Conservation (phyloP, 2,113 vertebrate species). For the Okapia johnstoni region DNA sequence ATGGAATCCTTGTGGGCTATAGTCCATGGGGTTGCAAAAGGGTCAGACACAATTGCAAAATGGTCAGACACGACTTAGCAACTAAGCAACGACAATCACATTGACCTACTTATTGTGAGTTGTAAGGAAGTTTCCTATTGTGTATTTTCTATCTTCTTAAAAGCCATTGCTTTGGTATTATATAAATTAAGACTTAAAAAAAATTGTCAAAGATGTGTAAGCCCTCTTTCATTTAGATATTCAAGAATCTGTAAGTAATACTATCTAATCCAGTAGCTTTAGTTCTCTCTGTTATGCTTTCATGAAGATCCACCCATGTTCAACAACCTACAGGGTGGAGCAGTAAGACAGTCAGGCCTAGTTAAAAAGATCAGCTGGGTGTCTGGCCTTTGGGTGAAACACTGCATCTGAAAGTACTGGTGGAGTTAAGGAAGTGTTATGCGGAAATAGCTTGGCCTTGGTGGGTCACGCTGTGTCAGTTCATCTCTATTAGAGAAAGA, state of each 20-base stretch:
- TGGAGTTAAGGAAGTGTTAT: background rate
- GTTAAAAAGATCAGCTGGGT: background rate
- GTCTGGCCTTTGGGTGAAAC: background rate
- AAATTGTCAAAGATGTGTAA: background rate
- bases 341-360: background rate
- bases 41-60: background rate
- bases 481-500: background rate
- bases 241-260: conserved; percentile 6
- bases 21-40: background rate
- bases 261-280: background rate
- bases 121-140: background rate
- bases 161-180: background rate
- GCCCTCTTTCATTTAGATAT: background rate
- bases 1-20: background rate
- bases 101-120: conserved; percentile 3
- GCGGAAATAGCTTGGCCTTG: background rate
- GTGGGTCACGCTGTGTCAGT: background rate
- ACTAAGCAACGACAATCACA: background rate
- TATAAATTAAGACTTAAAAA: background rate
- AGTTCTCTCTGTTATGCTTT: background rate
- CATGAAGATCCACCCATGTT: background rate
- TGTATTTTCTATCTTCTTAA: background rate
- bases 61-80: background rate
- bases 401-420: background rate
- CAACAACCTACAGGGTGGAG: background rate